Evolutionary conservation across 2,797 vertebrate genomes (phyloP), one percentile per base, ranked within the genome.

Genomic region (Sphenopsis melanotis): DNA sequence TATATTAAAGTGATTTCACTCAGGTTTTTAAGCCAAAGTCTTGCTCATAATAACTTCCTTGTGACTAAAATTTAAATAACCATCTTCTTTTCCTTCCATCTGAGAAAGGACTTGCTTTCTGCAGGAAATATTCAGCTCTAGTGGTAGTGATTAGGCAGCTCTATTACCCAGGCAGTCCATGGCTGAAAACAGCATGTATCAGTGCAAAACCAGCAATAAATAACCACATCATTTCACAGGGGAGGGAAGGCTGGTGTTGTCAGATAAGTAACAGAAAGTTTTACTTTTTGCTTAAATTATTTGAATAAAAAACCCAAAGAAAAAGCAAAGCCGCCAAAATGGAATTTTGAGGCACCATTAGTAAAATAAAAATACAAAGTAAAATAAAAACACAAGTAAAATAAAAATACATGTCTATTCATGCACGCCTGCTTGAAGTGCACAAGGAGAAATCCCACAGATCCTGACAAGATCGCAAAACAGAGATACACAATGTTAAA

Each of bases 181-280:
- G 46, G n/a, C 77, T 96, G 90, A 93, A 84, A 97, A 95, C 96
- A 97, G 63, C 32, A 87, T 65, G 72, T 93, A 92, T 93, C 89
- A 78, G 74, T 76, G 83, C 55, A 89, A 92, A 83, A 89, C 56
- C 81, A 94, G 77, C 57, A 93, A 80, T 59, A 88, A 89, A 90
- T 78, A 93, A 83, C 32, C 55, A 41, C 84, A 87, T 92, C 80
- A 79, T 87, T 90, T 93, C 42, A 52, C 34, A 26, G 82, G 89
- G 41, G 39, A 95, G 63, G 32, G 55, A 96, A 81, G 56, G 66
- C 87, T 96, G 87, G 44, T 57, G 27, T 50, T 92, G 83, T 61
- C 77, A 85, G 81, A 93, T 97, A 96, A 97, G 88, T 96, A 93
- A 91, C 70, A 97, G 77, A 68, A 94, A 93, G 22, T 63, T 93